These are phyloP conservation scores for Heliconius charithonia DNA, from an alignment of 2,888 invertebrate species.

Conservation along the genomic window DNA sequence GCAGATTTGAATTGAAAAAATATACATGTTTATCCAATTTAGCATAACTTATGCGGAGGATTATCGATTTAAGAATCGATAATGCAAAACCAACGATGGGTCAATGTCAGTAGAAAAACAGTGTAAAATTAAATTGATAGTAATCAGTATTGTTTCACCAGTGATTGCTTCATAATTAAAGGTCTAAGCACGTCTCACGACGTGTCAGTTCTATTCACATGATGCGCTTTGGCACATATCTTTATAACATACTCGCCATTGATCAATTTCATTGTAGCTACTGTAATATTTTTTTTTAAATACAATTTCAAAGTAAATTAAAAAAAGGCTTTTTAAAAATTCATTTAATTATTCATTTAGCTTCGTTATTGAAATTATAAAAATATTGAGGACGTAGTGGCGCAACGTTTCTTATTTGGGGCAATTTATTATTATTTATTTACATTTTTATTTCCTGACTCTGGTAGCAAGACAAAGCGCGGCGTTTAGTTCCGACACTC, in stretches of 20 bases:
- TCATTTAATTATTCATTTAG: no score
- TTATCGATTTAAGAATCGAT: background rate
- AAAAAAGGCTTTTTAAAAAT: no score
- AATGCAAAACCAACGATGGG: background rate
- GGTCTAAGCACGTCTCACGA: slow-evolving; percentile 60
- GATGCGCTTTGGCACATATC: background rate
- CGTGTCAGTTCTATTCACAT: slow-evolving; percentile 46
- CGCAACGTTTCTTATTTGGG: no score
- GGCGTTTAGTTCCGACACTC: no score
- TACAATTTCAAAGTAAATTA: background rate
- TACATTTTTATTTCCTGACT: no score
- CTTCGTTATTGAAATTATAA: no score
- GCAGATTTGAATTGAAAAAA: no score
- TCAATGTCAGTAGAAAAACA: slow-evolving; percentile 15
- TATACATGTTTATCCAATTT: no score
- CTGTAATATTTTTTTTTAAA: background rate
- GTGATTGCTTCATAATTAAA: slow-evolving; percentile 58
- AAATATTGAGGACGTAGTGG: no score
- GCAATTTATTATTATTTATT: no score
- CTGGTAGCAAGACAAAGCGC: no score
- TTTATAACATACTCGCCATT: background rate
- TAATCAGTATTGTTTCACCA: slow-evolving; percentile 26
- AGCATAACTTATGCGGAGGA: background rate
- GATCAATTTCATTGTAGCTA: background rate
- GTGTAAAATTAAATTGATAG: slow-evolving; percentile 8